Evolutionary conservation across 2,113 vertebrate species (phyloP), one percentile per base, ranked within the genome.

Genomic region (Hoplias malabaricus): DNA sequence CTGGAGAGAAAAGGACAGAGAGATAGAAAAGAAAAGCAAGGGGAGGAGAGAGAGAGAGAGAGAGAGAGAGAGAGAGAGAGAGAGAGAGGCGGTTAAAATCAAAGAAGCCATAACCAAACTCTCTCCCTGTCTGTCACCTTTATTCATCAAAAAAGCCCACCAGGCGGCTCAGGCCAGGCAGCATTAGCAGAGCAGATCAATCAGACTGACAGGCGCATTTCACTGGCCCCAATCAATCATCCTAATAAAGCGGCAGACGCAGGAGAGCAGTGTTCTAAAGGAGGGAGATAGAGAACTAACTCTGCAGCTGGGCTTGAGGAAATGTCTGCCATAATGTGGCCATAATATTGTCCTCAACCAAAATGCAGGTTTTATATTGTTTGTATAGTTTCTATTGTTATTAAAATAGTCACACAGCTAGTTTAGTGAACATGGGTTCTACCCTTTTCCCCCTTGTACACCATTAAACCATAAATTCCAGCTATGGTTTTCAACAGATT

Each of bases 131-230:
- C 57, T 42, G 68, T 88, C 81, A 84, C 67, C 76, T 75, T 82
- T 83, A 86, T 92, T 90, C 85, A 88, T 92, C 88, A 89, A 82
- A 76, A 40, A 69, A 70, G 19, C 13, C 11, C 25, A 77, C 12
- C 38, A 61, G 36, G 48, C 36, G 23, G 53, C 19, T 25, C 33
- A 34, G 36, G 13, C 23, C 65, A 63, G 46, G 75, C n/a, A 59
- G 27, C 82, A 67, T 83, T 69, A 82, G 73, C 78, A 69, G 74
- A 83, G 67, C 80, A 84, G 82, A 90, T 91, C 79, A 77, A 88
- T 91, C 89, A 90, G 74, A 27, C 81, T 85, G 88, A 88, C 87
- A 84, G 85, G 86, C 80, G 86, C 87, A 87, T 87, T 89, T 89
- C 87, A 87, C 82, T 65, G 75, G 69, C 77, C 77, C 69, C 75